Percentiles rank a stretch among this genome's conserved stretches.
These are phyloP conservation scores for Pocillopora meandrina DNA, from an alignment of 92 coral and sea anemone genomes.

Conservation along the genomic window DNA sequence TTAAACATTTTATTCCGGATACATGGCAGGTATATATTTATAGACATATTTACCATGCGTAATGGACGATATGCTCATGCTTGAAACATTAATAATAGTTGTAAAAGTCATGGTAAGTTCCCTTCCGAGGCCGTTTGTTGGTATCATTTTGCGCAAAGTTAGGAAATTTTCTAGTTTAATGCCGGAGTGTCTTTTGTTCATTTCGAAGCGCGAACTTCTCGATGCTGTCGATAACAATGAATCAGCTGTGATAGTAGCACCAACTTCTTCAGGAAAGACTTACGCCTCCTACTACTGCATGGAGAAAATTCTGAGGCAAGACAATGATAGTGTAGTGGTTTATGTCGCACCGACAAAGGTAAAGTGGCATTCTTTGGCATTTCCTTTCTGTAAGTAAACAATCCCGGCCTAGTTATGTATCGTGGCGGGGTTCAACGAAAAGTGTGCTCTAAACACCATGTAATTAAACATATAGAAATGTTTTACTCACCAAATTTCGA, in stretches of 20 bases:
- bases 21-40: constrained; percentile 66
- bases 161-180: no score
- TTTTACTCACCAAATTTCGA: no score
- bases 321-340: constrained; percentile 72
- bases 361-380: neutral
- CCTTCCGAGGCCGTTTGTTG: no score
- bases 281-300: constrained; percentile 81
- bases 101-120: no score
- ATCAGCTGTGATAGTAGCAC: constrained; percentile 79
- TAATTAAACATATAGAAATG: no score
- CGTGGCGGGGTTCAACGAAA: no score
- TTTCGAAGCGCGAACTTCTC: constrained; percentile 63
- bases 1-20: constrained; percentile 68
- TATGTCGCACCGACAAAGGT: constrained; percentile 86
- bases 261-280: constrained; percentile 83
- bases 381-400: neutral
- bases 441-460: no score
- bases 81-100: no score
- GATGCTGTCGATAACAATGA: constrained; percentile 77
- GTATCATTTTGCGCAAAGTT: no score
- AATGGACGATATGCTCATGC: neutral
- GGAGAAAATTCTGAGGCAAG: constrained; percentile 68
- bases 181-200: neutral
- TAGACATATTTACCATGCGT: neutral
- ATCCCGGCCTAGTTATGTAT: neutral